Base-by-base conservation (phyloP, 2,797 vertebrate species). In the Lacerta agilis region DNA sequence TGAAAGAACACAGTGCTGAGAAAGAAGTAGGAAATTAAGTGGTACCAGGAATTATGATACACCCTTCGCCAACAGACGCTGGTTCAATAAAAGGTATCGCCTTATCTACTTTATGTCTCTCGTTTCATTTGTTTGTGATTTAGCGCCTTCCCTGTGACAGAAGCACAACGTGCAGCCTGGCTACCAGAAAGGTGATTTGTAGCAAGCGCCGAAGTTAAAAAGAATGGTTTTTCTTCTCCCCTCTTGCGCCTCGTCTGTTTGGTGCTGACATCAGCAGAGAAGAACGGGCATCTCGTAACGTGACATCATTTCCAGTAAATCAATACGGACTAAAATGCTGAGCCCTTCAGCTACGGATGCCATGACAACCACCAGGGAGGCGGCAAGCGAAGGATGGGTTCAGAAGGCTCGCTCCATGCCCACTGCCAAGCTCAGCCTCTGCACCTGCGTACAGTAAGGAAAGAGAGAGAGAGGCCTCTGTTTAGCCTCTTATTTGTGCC, bases 51-150 rank as follows among this genome's bases (percentile, higher is more conserved):
- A 96, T 96, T 95, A 95, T 93, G 95, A 95, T 92, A 91, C 93
- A 95, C 94, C 93, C 41, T 64, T 81, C 3, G 36, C 83, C 83
- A 85, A 85, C 61, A 18, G 78, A 55, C 18, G 5, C 58, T 58
- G 43, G 88, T 82, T 86, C 88, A 89, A 86, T 89, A 86, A 86
- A 43, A 86, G 85, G 78, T 77, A 89, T 85, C 23, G 78, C 72
- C 61, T 89, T 86, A 89, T 86, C 88, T 89, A 43, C 61, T 77
- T 89, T 89, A 89, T 86, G 83, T 86, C 88, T 82, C 83, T 86
- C 36, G 89, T 95, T 96, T 96, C 93, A 18, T 96, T 96, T 96
- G 92, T 95, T 96, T 95, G 95, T 93, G 94, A 96, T 96, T 96
- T 96, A 97, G 94, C 17, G 11, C 93, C 96, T 94, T 94, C 81